phyloP scores from a whole-genome alignment of 2,888 invertebrate genomes.

The Pachliopta kotzebuea region DNA sequence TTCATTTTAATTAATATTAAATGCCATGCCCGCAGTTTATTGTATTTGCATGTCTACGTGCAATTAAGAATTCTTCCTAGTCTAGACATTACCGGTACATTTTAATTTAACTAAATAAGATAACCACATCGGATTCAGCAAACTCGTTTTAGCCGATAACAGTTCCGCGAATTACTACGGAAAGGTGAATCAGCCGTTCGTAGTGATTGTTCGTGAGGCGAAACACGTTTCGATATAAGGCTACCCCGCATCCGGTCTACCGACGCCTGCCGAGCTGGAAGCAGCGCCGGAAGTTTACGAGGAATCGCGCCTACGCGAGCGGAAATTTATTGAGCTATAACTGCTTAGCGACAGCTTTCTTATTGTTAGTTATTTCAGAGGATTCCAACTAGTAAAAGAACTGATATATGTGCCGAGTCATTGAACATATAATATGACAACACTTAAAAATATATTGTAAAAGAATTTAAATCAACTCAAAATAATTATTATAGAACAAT shows the following conservation, averaged over 20 bases:
- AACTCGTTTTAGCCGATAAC: conserved; percentile 30
- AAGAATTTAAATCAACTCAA: too few relatives aligned
- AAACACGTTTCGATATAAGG: conserved; percentile 61
- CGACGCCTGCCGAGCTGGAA: conserved; percentile 44
- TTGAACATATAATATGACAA: too few relatives aligned
- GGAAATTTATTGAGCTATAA: conserved; percentile 42
- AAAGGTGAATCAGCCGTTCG: conserved; percentile 47
- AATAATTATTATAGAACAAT: too few relatives aligned
- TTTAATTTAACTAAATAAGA: conserved; percentile 32
- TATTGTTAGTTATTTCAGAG: too few relatives aligned
- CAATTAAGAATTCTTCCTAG: conserved; percentile 52
- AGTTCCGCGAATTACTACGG: conserved; percentile 38
- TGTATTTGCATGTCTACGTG: conserved; percentile 56
- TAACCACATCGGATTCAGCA: conserved; percentile 31
- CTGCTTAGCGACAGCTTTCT: background rate
- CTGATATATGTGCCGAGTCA: too few relatives aligned
- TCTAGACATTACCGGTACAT: conserved; percentile 51
- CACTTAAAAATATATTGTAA: too few relatives aligned
- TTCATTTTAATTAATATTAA: background rate
- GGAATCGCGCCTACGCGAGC: conserved; percentile 53
- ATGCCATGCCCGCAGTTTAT: conserved; percentile 43
- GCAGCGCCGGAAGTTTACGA: conserved; percentile 64
- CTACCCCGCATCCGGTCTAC: conserved; percentile 58
- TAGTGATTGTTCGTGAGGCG: conserved; percentile 46
- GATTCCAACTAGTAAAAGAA: too few relatives aligned